phyloP scores from a whole-genome alignment of 2,113 vertebrate species.

The Cygnus buccinator region DNA sequence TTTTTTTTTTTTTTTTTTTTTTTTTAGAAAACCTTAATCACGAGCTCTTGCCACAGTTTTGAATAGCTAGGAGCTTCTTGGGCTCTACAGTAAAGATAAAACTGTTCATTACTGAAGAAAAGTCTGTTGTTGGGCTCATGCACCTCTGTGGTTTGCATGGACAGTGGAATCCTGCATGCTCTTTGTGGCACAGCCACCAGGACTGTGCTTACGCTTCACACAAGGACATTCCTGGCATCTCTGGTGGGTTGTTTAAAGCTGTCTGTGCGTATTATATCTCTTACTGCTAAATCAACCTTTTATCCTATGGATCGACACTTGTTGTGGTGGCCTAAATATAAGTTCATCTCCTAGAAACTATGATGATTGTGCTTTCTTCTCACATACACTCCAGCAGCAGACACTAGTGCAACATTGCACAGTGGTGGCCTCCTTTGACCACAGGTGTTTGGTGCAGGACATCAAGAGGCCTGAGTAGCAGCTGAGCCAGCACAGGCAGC shows the following conservation, averaged over 20 bases:
- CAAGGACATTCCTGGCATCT: neutral
- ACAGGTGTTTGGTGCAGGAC: neutral
- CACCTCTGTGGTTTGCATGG: neutral
- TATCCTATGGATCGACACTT: neutral
- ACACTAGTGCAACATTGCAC: neutral
- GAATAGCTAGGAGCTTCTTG: neutral
- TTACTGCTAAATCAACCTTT: neutral
- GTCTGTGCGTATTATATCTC: neutral
- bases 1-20: neutral
- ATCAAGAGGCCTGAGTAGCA: neutral
- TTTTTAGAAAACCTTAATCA: neutral
- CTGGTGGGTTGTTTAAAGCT: neutral
- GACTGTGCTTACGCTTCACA: rapidly evolving
- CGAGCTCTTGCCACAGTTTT: neutral
- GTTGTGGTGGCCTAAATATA: rapidly evolving
- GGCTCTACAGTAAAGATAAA: neutral
- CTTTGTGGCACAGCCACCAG: neutral
- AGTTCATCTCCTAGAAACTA: neutral
- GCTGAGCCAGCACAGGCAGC: neutral
- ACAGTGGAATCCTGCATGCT: neutral
- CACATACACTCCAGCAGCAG: neutral
- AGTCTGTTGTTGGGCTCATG: neutral
- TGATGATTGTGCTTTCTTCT: neutral
- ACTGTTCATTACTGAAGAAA: neutral
- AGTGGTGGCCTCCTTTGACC: neutral